These are phyloP conservation scores for Saturnia pavonia DNA, from an alignment of 2,888 invertebrate genomes.

Conservation along the genomic window DNA sequence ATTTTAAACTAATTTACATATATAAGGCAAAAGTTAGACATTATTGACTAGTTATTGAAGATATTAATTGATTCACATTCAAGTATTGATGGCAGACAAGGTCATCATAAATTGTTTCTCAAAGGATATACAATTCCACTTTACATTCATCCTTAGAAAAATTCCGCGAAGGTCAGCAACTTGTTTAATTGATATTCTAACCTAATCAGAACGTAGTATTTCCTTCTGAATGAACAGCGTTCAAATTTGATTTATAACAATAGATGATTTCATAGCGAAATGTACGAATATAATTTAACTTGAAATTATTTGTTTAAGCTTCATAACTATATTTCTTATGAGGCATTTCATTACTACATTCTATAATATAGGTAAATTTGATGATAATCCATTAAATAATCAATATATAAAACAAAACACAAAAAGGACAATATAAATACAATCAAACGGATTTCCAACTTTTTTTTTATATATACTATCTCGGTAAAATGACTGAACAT, in stretches of 20 bases:
- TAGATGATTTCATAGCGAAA: not conserved
- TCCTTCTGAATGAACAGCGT: constrained; percentile 34
- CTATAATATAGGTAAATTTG: not conserved
- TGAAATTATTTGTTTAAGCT: not conserved
- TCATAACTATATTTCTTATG: not conserved
- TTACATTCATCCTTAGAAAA: constrained; percentile 33
- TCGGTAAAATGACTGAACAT: too few relatives aligned
- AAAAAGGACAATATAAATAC: not conserved
- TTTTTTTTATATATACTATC: too few relatives aligned
- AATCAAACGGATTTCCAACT: too few relatives aligned
- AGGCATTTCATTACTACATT: not conserved
- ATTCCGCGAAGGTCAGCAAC: constrained; percentile 38
- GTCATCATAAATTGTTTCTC: constrained; percentile 6
- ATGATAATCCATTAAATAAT: not conserved
- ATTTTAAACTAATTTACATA: not conserved
- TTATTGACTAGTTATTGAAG: not conserved
- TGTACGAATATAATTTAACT: not conserved
- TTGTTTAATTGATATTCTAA: constrained; percentile 43
- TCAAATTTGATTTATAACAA: constrained; percentile 7
- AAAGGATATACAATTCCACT: constrained; percentile 15
- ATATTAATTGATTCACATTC: not conserved
- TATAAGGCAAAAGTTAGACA: not conserved
- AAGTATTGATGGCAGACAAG: constrained; percentile 9
- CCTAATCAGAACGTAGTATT: constrained; percentile 36
- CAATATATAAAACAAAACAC: not conserved